phyloP scores from a whole-genome alignment of 2,888 invertebrate genomes.

The Antheraea assamensis region DNA sequence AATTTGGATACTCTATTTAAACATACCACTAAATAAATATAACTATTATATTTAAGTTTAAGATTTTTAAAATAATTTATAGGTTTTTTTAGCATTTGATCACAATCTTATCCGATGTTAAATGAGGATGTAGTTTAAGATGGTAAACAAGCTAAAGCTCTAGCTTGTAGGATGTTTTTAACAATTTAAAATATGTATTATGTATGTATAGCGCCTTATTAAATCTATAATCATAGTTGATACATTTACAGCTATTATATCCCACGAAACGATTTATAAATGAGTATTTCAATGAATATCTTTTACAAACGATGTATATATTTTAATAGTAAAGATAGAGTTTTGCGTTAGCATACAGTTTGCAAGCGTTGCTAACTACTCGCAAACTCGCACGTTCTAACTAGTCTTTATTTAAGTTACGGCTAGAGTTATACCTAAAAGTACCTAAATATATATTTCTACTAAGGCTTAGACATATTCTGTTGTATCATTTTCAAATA shows the following conservation, averaged over 20 bases:
- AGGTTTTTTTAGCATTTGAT: too few species aligned
- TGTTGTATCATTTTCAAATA: neutral
- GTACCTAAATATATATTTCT: neutral
- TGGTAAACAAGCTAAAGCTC: too few species aligned
- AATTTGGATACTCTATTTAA: too few species aligned
- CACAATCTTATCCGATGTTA: too few species aligned
- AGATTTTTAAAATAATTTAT: too few species aligned
- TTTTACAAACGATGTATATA: neutral
- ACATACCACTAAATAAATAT: too few species aligned
- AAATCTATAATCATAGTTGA: too few species aligned
- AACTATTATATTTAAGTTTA: too few species aligned
- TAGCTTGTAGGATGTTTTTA: too few species aligned
- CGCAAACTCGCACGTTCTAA: neutral
- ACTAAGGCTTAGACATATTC: neutral
- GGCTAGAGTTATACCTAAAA: conserved; percentile 5
- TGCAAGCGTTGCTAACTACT: neutral
- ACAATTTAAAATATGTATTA: too few species aligned
- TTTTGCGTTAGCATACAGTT: conserved; percentile 6
- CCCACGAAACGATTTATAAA: neutral
- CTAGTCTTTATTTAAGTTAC: conserved; percentile 5
- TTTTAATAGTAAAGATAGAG: neutral
- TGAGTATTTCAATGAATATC: neutral
- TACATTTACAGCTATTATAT: neutral
- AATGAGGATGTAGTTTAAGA: too few species aligned
- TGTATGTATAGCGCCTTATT: too few species aligned